phyloP scores from a whole-genome alignment of 1,140 invertebrate species.

The Phocides pigmalion region DNA sequence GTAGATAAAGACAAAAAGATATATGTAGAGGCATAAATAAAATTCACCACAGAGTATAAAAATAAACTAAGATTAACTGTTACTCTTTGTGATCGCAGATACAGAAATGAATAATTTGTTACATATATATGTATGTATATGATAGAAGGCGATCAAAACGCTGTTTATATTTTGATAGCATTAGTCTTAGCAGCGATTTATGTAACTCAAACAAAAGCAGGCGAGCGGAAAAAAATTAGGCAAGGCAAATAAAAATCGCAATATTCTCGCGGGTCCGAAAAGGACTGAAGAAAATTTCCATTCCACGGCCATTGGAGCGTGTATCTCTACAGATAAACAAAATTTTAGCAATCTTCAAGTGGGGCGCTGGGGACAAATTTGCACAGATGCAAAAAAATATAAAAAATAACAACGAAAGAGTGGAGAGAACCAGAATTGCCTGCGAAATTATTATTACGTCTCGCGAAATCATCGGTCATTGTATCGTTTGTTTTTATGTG shows the following conservation, averaged over 20 bases:
- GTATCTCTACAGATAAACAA: slow-evolving; percentile 23
- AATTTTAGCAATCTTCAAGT: slow-evolving; percentile 23
- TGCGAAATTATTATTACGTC: neutral
- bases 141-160: neutral
- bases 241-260: slow-evolving; percentile 9
- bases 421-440: neutral
- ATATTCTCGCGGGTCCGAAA: slow-evolving; percentile 16
- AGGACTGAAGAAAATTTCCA: slow-evolving; percentile 12
- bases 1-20: too few species aligned
- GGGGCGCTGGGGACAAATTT: slow-evolving; percentile 21
- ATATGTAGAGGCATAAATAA: too few species aligned
- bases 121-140: neutral
- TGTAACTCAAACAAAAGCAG: slow-evolving; percentile 20
- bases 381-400: slow-evolving; percentile 28
- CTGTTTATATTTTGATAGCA: neutral
- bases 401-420: slow-evolving; percentile 18
- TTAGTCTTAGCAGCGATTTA: slow-evolving; percentile 13
- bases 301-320: slow-evolving; percentile 12
- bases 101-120: too few species aligned
- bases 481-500: too few species aligned
- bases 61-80: slow-evolving; percentile 1
- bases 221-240: slow-evolving; percentile 18
- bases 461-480: neutral
- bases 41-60: too few species aligned
- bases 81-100: too few species aligned